A percentile compares a stretch with the other conserved stretches of the same genome.
Evolutionary conservation across 64 coral and sea anemone species (phyloP).

Genomic region (Trachythela sp.): DNA sequence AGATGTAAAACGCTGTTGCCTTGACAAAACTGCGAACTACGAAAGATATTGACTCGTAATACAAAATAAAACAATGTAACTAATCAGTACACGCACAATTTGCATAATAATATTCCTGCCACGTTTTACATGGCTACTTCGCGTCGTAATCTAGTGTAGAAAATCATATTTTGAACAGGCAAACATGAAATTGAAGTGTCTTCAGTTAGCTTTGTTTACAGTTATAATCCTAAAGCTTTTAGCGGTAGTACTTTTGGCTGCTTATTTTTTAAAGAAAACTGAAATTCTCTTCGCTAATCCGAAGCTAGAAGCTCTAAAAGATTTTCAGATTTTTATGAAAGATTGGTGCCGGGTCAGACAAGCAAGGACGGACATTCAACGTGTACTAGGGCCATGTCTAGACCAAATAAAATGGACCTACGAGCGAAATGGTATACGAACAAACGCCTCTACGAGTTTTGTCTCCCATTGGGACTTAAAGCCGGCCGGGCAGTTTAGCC

Average conservation of each 20-base stretch:
- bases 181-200: no score
- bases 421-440: neutral
- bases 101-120: neutral
- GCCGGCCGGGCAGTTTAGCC: constrained; percentile 84
- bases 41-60: no score
- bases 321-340: constrained; percentile 1
- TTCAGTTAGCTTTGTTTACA: no score
- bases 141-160: no score
- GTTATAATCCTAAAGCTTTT: no score
- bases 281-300: neutral
- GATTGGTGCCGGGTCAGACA: constrained; percentile 17
- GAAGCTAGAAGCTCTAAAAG: neutral
- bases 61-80: no score
- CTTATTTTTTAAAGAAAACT: neutral
- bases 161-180: no score
- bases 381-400: neutral
- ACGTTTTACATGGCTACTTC: neutral
- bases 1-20: neutral
- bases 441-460: constrained; percentile 61
- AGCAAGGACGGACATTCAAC: neutral
- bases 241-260: neutral
- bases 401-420: neutral
- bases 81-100: no score
- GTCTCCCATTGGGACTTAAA: constrained; percentile 63
- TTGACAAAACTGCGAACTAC: neutral